A percentile compares a stretch with the other conserved stretches of the same genome.
These are phyloP conservation scores for Dasypus novemcinctus DNA, from an alignment of 2,113 vertebrate species.

Conservation along the genomic window DNA sequence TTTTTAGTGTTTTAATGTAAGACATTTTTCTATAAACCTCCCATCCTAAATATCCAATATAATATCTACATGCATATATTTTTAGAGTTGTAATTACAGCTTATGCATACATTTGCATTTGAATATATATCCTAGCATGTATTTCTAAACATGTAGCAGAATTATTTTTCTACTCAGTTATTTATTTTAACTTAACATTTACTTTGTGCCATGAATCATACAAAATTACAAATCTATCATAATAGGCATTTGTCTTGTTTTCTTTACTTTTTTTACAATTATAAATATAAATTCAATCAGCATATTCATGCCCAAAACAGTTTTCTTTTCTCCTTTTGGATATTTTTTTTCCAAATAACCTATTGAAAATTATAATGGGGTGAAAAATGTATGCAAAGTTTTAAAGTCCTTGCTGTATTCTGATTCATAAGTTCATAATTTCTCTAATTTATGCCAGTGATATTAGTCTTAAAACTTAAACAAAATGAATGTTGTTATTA, in stretches of 20 bases:
- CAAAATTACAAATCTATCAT: neutral
- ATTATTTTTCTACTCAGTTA: neutral
- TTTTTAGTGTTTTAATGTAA: neutral
- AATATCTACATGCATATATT: neutral
- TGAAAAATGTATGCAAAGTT: neutral
- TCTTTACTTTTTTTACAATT: neutral
- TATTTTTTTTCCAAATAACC: neutral
- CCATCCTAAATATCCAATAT: neutral
- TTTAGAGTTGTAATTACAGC: neutral
- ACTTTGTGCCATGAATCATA: neutral
- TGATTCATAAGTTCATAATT: neutral
- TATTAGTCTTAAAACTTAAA: neutral
- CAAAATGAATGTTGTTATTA: neutral
- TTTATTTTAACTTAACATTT: neutral
- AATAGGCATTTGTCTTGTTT: neutral
- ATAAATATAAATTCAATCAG: neutral
- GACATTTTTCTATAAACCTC: neutral
- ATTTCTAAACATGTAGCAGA: neutral
- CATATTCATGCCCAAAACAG: neutral
- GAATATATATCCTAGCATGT: neutral
- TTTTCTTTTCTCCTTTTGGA: neutral
- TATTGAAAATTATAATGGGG: neutral
- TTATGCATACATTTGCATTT: neutral
- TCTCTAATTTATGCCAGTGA: neutral
- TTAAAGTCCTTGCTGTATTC: neutral